Percentiles rank a stretch among this genome's conserved stretches.
These are phyloP conservation scores for Mystacornis crossleyi DNA, from an alignment of 2,113 vertebrate species.

Conservation along the genomic window DNA sequence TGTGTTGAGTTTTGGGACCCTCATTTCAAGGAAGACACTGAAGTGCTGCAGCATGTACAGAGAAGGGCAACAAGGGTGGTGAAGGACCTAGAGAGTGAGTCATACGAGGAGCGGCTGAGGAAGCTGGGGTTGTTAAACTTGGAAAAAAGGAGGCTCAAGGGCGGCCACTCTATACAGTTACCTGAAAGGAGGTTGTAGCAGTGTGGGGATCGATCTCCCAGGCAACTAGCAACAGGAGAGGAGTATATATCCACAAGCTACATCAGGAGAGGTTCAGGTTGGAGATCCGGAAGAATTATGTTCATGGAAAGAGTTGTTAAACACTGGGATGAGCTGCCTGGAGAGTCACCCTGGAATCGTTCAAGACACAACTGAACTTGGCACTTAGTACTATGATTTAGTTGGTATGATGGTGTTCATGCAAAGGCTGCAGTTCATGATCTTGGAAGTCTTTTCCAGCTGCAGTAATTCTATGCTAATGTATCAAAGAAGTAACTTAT, in stretches of 20 bases:
- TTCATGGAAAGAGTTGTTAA: background rate
- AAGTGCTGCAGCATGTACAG: background rate
- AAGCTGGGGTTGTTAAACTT: background rate
- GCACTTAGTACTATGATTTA: background rate
- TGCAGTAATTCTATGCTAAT: background rate
- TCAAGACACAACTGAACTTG: background rate
- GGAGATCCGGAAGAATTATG: background rate
- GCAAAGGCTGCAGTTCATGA: background rate
- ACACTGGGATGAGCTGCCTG: background rate
- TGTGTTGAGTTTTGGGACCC: background rate
- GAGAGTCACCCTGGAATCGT: background rate
- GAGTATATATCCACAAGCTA: background rate
- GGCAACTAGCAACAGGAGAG: background rate
- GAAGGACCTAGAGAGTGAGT: background rate
- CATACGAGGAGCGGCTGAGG: background rate
- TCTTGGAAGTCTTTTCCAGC: background rate
- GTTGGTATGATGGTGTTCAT: background rate
- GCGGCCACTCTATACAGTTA: accelerated
- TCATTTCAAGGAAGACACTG: background rate
- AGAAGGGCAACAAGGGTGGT: background rate
- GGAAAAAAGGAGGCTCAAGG: background rate
- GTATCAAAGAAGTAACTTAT: background rate
- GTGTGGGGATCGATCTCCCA: background rate
- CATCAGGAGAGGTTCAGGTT: background rate
- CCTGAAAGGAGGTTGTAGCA: too few relatives aligned